Conservation (phyloP, 23 tunicate genomes). For the Halocynthia roretzi region DNA sequence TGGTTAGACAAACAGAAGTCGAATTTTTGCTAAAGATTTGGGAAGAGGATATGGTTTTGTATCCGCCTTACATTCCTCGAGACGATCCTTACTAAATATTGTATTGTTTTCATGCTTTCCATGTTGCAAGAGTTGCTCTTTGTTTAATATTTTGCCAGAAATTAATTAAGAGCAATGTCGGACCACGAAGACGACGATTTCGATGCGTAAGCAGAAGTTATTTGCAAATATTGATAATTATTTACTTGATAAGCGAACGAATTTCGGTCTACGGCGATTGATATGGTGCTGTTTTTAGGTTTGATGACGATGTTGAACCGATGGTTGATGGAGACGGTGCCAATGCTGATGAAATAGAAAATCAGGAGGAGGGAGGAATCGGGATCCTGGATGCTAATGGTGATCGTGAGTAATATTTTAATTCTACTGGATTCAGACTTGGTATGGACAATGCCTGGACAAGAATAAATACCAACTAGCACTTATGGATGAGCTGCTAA, state of each 20-base stretch:
- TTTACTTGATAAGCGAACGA: not conserved
- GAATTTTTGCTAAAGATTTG: too few species aligned
- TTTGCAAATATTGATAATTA: not conserved
- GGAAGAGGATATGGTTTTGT: too few species aligned
- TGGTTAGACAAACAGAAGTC: too few species aligned
- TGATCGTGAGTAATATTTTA: not conserved
- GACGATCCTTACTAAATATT: too few species aligned
- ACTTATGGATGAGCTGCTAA: too few species aligned
- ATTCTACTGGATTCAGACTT: too few species aligned
- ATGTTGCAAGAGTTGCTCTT: too few species aligned
- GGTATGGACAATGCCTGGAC: too few species aligned
- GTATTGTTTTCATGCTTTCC: too few species aligned
- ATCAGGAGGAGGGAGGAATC: constrained; percentile 44
- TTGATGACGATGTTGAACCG: constrained; percentile 62
- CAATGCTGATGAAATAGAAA: constrained; percentile 49
- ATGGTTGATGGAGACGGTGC: constrained; percentile 67
- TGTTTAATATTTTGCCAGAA: too few species aligned
- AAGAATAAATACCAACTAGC: too few species aligned
- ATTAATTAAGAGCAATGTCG: constrained; percentile 30
- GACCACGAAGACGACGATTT: constrained; percentile 82
- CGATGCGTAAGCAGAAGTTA: constrained; percentile 25
- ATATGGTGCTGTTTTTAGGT: not conserved
- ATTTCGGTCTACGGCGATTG: not conserved
- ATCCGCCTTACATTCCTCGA: too few species aligned
- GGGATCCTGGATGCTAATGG: constrained; percentile 51